Conservation (phyloP, 2,888 invertebrate species). For the Cepaea hortensis region DNA sequence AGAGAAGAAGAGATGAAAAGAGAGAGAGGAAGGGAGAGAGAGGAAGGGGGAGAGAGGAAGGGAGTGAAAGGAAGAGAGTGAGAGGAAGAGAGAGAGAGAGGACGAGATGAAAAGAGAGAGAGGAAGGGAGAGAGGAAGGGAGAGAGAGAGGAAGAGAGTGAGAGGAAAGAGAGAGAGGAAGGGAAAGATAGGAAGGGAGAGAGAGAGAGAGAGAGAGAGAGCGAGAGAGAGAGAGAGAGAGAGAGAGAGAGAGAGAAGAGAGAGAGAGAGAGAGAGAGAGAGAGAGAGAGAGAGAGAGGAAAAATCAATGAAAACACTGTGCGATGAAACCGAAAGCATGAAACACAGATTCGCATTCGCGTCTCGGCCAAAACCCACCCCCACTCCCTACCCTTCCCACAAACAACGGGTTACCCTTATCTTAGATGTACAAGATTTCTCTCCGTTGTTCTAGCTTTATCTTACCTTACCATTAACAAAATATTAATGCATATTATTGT, state of each 20-base stretch:
- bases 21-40: neutral
- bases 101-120: neutral
- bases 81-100: neutral
- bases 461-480: too few species aligned
- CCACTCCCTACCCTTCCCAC: too few species aligned
- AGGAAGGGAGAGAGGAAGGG: neutral
- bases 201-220: slow-evolving; percentile 1
- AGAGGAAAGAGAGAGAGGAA: neutral
- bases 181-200: neutral
- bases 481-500: too few species aligned
- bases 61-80: neutral
- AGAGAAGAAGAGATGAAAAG: neutral
- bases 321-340: too few species aligned
- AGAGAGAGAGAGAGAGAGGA: neutral
- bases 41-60: neutral
- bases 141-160: neutral
- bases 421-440: too few species aligned
- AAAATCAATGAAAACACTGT: too few species aligned
- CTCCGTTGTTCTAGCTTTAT: too few species aligned
- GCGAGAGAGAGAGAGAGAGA: slow-evolving; percentile 2
- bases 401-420: too few species aligned
- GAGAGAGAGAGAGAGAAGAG: neutral
- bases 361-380: too few species aligned
- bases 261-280: neutral
- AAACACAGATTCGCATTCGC: too few species aligned